These are phyloP conservation scores for Gallinago media DNA, from an alignment of 2,113 vertebrate species.

Conservation along the genomic window DNA sequence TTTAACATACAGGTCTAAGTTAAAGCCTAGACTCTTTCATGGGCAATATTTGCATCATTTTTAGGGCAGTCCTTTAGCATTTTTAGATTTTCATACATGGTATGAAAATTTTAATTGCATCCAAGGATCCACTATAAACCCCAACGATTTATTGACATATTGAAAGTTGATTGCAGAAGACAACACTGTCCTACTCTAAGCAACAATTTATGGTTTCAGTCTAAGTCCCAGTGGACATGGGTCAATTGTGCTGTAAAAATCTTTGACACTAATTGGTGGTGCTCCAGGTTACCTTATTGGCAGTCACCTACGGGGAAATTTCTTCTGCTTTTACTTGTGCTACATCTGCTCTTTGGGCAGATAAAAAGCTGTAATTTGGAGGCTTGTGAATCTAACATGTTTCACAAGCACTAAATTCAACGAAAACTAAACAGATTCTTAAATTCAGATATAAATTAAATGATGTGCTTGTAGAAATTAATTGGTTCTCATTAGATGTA, in stretches of 20 bases:
- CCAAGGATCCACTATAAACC: background rate
- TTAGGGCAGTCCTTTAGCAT: background rate
- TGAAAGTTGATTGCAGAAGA: background rate
- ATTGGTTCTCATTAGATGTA: background rate
- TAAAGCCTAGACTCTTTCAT: background rate
- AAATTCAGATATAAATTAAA: background rate
- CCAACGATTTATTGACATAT: background rate
- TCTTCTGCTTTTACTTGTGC: background rate
- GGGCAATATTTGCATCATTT: background rate
- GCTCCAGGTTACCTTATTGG: background rate
- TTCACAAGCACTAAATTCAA: background rate
- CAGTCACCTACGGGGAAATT: background rate
- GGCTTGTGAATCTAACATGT: background rate
- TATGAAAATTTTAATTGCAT: background rate
- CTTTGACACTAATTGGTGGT: background rate
- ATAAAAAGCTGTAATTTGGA: background rate
- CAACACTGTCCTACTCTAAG: background rate
- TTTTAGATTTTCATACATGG: background rate
- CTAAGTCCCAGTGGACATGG: background rate
- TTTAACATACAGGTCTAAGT: background rate
- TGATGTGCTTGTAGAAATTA: background rate
- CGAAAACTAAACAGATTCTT: background rate
- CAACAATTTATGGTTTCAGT: background rate
- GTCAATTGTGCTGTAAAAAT: background rate
- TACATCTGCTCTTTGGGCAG: background rate